phyloP scores from a whole-genome alignment of 2,797 vertebrate genomes.

The Hoplostethus atlanticus region DNA sequence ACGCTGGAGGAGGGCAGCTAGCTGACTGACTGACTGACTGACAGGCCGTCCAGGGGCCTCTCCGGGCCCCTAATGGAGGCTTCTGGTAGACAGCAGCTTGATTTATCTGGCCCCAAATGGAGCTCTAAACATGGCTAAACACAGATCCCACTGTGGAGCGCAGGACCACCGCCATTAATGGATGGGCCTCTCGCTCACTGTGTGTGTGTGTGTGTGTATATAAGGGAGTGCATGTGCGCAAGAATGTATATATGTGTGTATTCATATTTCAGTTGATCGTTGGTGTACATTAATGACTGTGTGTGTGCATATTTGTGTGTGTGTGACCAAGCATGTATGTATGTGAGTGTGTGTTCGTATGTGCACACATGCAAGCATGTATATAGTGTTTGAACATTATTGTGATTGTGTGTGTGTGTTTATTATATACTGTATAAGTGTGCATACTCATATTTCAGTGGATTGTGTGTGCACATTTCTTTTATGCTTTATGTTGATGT shows the following conservation, averaged over 20 bases:
- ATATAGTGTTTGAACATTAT: no score
- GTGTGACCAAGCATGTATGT: not conserved
- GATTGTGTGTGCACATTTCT: no score
- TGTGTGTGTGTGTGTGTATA: conserved; percentile 17
- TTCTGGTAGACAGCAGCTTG: conserved; percentile 82
- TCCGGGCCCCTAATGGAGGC: conserved; percentile 84
- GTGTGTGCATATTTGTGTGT: not conserved
- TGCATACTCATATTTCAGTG: no score
- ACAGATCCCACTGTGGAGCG: conserved; percentile 83
- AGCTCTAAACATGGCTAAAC: conserved; percentile 83
- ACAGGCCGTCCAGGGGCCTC: conserved; percentile 78
- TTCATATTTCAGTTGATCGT: conserved; percentile 40
- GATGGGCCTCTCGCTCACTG: conserved; percentile 47
- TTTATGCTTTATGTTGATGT: no score
- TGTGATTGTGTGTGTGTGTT: not conserved
- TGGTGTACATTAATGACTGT: conserved; percentile 14
- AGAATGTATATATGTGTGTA: conserved; percentile 10
- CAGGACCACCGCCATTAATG: conserved; percentile 77
- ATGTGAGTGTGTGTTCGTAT: not conserved
- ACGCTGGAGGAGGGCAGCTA: conserved; percentile 73
- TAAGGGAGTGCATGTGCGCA: conserved; percentile 39
- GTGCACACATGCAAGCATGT: no score
- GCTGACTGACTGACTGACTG: conserved; percentile 80
- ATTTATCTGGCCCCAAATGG: conserved; percentile 86
- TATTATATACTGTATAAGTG: not conserved